Percentiles rank a stretch among this genome's conserved stretches.
Evolutionary conservation across 2,797 vertebrate species (phyloP).

Genomic region (Adelosebastes latens): DNA sequence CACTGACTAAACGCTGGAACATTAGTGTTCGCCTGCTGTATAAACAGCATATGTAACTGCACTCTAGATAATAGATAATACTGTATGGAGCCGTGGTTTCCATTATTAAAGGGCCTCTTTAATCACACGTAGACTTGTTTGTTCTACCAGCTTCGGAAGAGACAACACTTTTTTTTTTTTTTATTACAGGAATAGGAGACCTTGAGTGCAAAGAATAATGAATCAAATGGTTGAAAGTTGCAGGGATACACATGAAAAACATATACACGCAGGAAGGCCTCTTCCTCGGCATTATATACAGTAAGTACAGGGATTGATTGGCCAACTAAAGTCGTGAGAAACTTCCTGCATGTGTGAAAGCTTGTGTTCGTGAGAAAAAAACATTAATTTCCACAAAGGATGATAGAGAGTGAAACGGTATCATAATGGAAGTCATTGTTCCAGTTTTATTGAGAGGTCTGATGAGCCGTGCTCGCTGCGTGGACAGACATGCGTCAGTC

Average conservation of each 20-base stretch:
- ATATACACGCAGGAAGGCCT: neutral
- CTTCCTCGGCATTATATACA: neutral
- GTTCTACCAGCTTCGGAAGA: neutral
- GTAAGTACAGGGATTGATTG: neutral
- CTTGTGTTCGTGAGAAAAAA: neutral
- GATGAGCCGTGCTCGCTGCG: neutral
- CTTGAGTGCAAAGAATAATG: neutral
- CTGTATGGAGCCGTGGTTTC: neutral
- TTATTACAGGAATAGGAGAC: neutral
- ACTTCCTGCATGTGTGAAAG: neutral
- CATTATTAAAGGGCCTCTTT: conserved; percentile 17
- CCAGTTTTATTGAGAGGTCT: conserved; percentile 31
- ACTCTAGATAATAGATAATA: conserved; percentile 37
- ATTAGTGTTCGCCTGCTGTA: conserved; percentile 33
- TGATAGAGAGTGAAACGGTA: neutral
- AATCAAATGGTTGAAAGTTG: neutral
- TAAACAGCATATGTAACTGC: conserved; percentile 24
- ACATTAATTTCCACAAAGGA: neutral
- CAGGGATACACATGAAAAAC: neutral
- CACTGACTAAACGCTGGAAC: conserved; percentile 39
- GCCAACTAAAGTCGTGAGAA: neutral
- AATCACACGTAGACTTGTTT: conserved; percentile 15
- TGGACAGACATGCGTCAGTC: conserved; percentile 46
- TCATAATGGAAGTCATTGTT: conserved; percentile 12
- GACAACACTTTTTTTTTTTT: neutral